These are phyloP conservation scores for Gryllus longicercus DNA, from an alignment of 2,888 invertebrate genomes.

Conservation along the genomic window DNA sequence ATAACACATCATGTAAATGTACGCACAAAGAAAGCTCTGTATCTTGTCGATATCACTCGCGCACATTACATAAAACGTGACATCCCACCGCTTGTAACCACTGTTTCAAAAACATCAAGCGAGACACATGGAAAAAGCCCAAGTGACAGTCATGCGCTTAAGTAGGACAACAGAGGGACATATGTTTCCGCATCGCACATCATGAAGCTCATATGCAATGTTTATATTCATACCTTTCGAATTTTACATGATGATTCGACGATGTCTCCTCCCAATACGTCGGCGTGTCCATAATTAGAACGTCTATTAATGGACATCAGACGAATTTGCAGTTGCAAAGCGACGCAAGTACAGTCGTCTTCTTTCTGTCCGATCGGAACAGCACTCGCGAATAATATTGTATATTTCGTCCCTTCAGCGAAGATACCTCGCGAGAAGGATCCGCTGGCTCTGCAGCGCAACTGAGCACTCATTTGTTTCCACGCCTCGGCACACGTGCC, in stretches of 20 bases:
- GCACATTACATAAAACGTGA: background rate
- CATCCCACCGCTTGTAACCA: background rate
- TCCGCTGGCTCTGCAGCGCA: slow-evolving; percentile 21
- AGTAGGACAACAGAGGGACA: background rate
- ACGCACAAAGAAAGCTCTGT: no score
- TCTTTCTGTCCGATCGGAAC: background rate
- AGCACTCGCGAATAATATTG: background rate
- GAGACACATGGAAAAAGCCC: no score
- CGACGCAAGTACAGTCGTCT: background rate
- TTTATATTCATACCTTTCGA: slow-evolving; percentile 33
- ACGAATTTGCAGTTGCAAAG: slow-evolving; percentile 12
- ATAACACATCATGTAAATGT: no score
- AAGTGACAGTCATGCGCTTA: background rate
- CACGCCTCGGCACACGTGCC: slow-evolving; percentile 32
- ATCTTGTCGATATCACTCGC: background rate
- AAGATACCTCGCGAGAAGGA: background rate
- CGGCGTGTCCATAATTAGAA: slow-evolving; percentile 25
- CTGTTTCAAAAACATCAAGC: no score
- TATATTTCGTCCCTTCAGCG: background rate
- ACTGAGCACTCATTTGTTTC: slow-evolving; percentile 29
- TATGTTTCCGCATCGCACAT: background rate
- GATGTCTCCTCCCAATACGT: slow-evolving; percentile 29
- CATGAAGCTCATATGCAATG: background rate
- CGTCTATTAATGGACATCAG: slow-evolving; percentile 18
- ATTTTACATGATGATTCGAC: slow-evolving; percentile 31